Conservation (phyloP, 2,113 vertebrate genomes). For the Alethe castanea region DNA sequence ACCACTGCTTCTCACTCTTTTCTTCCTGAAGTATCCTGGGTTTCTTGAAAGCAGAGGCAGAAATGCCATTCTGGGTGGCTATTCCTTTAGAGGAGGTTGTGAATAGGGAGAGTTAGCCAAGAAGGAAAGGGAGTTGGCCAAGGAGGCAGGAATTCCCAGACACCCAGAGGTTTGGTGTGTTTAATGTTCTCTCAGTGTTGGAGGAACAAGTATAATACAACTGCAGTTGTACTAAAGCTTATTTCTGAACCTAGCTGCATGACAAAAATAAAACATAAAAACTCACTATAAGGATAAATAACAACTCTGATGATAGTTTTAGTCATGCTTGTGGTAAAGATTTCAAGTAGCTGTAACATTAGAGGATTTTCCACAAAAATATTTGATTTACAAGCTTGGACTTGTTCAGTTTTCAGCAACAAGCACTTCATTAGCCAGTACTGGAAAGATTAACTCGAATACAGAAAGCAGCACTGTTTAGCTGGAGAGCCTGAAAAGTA, state of each 20-base stretch:
- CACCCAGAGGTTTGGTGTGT: not conserved
- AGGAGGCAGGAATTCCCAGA: slow-evolving; percentile 19
- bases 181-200: not conserved
- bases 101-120: slow-evolving; percentile 31
- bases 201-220: not conserved
- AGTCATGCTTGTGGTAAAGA: not conserved
- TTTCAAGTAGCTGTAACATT: not conserved
- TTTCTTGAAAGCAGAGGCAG: slow-evolving; percentile 36
- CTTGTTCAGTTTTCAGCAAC: not conserved
- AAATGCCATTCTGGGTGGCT: slow-evolving; percentile 37
- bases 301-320: not conserved
- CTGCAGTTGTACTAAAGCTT: not conserved
- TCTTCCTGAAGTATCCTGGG: slow-evolving; percentile 10
- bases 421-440: not conserved
- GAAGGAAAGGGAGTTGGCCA: slow-evolving; percentile 17
- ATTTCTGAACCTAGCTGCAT: not conserved
- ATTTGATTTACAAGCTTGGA: not conserved
- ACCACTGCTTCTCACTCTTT: not conserved
- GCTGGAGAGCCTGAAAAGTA: not conserved
- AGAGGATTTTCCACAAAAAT: not conserved
- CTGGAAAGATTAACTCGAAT: not conserved
- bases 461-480: not conserved
- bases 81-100: not conserved
- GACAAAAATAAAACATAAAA: not conserved
- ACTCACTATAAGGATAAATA: not conserved